Conservation (phyloP, 2,888 invertebrate species). For the Andrena camellia region DNA sequence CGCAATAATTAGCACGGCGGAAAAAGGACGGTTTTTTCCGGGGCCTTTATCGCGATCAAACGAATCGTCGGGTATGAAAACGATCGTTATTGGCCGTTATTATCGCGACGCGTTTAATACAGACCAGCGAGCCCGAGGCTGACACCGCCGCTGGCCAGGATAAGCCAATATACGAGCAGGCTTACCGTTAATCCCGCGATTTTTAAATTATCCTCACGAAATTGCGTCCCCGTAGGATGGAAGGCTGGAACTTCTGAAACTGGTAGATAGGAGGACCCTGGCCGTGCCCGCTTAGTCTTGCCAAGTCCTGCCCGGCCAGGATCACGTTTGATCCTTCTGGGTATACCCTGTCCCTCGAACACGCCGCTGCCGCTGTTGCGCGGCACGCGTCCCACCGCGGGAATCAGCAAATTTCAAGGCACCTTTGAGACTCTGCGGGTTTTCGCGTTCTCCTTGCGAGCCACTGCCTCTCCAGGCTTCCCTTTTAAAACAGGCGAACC, state of each 20-base stretch:
- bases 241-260: conserved; percentile 71
- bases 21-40: conserved; percentile 37
- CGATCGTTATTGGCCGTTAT: conserved; percentile 59
- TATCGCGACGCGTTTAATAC: conserved; percentile 51
- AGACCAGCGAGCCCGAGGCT: conserved; percentile 26
- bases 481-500: background rate
- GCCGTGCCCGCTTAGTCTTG: conserved; percentile 76
- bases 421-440: background rate
- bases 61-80: conserved; percentile 51
- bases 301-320: conserved; percentile 71
- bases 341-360: conserved; percentile 67
- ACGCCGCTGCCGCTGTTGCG: conserved; percentile 46
- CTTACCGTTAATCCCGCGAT: conserved; percentile 72
- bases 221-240: conserved; percentile 66
- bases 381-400: conserved; percentile 32
- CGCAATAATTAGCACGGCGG: conserved; percentile 46
- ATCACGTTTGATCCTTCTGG: conserved; percentile 80
- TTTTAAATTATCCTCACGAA: conserved; percentile 75
- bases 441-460: background rate
- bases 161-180: conserved; percentile 63
- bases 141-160: conserved; percentile 52
- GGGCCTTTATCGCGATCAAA: conserved; percentile 44
- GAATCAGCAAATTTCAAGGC: conserved; percentile 22
- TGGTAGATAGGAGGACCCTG: conserved; percentile 75
- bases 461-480: background rate